Evolutionary conservation across 2,888 invertebrate genomes (phyloP), one percentile per base, ranked within the genome.

Genomic region (Abrostola triplasia): DNA sequence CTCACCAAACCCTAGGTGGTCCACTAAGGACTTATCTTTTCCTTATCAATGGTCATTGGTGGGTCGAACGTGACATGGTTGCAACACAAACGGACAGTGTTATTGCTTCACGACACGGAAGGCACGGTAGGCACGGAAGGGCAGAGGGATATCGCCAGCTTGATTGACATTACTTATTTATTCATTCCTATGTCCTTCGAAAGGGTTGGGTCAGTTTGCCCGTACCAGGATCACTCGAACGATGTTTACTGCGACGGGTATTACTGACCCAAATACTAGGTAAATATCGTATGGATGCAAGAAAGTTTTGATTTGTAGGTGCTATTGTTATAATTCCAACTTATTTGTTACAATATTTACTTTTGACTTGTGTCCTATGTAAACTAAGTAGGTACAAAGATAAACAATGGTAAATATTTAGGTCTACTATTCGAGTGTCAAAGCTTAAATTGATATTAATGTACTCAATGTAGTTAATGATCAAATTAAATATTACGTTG

Each of bases 121-220:
- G 65, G 53, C 8, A 7, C 49, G 49, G 24, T 24, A 24, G 24
- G 24, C 24, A 24, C 24, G 24, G 24, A 37, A 57, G 65, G 83
- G 69, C 82, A 66, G 64, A 79, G 77, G 80, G 80, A 74, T 80
- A 53, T 56, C 56, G 51, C 10, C 36, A 53, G 79, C 73, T 87
- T 90, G 90, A 91, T 88, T 90, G 91, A 89, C 90, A 86, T 81
- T 84, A 75, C 81, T 90, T 90, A 91, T 85, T 90, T 91, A 92
- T 92, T 91, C 89, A 91, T 89, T 82, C 82, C 64, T 60, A 64
- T 82, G 85, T 83, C 87, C 84, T 86, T 83, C 70, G 62, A 73
- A 88, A 88, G 87, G 88, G 86, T 88, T 85, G 79, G 82, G 78
- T 78, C 78, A 70, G 57, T 61, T 61, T 36, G 41, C 53, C 58